Percentiles rank a stretch among this genome's conserved stretches.
Conservation (phyloP, 2,888 invertebrate species). For the Tetheella fluctuosa region DNA sequence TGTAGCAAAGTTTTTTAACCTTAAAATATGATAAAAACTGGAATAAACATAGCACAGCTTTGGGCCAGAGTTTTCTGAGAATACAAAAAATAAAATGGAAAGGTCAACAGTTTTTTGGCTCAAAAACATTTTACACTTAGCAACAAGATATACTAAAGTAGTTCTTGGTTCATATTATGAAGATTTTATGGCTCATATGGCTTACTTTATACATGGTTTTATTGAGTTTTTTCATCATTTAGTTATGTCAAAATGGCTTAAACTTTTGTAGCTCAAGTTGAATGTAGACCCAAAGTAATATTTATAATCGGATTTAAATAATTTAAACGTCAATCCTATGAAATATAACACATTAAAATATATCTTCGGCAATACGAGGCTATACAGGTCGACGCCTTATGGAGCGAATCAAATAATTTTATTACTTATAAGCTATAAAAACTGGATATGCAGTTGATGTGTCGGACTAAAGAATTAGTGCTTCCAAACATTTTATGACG, state of each 20-base stretch:
- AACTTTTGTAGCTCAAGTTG: not conserved
- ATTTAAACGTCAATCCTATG: conserved; percentile 41
- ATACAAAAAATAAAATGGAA: not conserved
- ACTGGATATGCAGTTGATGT: conserved; percentile 39
- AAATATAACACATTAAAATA: conserved; percentile 54
- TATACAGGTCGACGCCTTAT: conserved; percentile 51
- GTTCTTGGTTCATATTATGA: not conserved
- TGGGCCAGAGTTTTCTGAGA: not conserved
- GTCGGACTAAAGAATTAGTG: conserved; percentile 22
- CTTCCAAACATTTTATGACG: conserved; percentile 29
- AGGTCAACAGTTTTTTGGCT: conserved; percentile 16
- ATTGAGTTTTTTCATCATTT: not conserved
- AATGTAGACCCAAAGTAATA: not conserved
- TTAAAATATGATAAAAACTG: not conserved
- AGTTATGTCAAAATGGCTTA: not conserved
- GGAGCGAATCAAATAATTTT: conserved; percentile 54
- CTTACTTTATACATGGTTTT: not conserved
- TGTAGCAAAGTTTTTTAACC: not conserved
- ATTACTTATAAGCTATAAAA: conserved; percentile 53
- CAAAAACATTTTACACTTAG: conserved; percentile 34
- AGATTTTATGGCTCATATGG: not conserved
- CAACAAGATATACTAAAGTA: conserved; percentile 31
- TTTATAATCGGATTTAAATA: conserved; percentile 40
- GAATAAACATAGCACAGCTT: not conserved
- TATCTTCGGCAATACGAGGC: conserved; percentile 30